Percentiles rank a stretch among this genome's conserved stretches.
Conservation (phyloP, 2,113 vertebrate genomes). For the Gorsachius goisagi region DNA sequence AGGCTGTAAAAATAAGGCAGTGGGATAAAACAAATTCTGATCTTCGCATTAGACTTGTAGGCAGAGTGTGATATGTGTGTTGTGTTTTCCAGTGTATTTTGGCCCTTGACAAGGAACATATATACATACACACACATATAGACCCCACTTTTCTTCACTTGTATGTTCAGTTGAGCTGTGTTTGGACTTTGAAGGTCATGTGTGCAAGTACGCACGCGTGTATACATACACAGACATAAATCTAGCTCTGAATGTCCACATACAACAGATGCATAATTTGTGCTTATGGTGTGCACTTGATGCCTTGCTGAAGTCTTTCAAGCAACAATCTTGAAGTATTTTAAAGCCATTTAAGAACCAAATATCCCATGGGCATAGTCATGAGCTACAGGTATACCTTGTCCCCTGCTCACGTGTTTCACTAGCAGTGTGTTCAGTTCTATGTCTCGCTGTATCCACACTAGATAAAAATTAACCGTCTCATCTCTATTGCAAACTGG, state of each 20-base stretch:
- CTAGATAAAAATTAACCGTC: background rate
- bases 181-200: background rate
- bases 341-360: background rate
- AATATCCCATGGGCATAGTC: background rate
- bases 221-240: background rate
- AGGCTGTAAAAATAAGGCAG: background rate
- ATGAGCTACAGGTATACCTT: background rate
- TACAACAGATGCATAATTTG: background rate
- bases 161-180: background rate
- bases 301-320: background rate
- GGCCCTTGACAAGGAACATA: background rate
- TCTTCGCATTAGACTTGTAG: background rate
- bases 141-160: background rate
- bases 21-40: background rate
- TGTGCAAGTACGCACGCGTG: accelerated
- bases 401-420: background rate
- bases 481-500: background rate
- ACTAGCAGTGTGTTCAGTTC: background rate
- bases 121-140: accelerated
- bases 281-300: accelerated
- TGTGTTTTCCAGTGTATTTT: background rate
- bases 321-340: background rate
- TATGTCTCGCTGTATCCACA: background rate
- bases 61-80: background rate
- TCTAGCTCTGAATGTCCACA: background rate